These are phyloP conservation scores for Macroteleia sp. DNA, from an alignment of 2,888 invertebrate genomes.

Conservation along the genomic window DNA sequence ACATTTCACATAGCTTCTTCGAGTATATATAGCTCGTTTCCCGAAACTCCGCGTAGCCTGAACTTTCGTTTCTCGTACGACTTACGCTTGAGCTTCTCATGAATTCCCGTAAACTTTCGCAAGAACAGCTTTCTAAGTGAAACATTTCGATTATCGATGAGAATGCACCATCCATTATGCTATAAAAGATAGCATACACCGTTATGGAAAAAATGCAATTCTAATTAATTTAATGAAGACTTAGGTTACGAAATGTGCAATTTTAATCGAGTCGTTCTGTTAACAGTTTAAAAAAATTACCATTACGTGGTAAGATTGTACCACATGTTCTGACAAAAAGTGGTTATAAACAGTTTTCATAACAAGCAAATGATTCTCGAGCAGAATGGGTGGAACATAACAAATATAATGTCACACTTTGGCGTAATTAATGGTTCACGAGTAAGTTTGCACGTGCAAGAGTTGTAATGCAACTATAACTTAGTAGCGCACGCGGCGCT, in stretches of 20 bases:
- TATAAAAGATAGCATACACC: not conserved
- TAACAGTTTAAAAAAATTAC: too few relatives aligned
- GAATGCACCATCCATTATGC: constrained; percentile 45
- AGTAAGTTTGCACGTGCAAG: constrained; percentile 54
- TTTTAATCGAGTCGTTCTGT: too few relatives aligned
- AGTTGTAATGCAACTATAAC: constrained; percentile 57
- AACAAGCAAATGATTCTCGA: constrained; percentile 36
- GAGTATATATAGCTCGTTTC: constrained; percentile 18
- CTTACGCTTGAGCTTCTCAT: constrained; percentile 50
- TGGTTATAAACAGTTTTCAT: constrained; percentile 21
- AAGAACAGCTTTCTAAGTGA: constrained; percentile 60
- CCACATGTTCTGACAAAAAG: constrained; percentile 1
- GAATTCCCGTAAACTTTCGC: constrained; percentile 55
- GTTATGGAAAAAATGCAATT: constrained; percentile 8
- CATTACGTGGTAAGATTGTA: too few relatives aligned
- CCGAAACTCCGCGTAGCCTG: constrained; percentile 43
- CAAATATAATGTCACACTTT: constrained; percentile 49
- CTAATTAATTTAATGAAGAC: too few relatives aligned
- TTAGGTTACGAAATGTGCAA: too few relatives aligned
- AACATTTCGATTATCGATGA: constrained; percentile 62
- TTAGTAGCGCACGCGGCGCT: constrained; percentile 41
- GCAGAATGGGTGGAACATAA: constrained; percentile 32
- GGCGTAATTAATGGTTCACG: constrained; percentile 55
- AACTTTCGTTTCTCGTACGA: constrained; percentile 56
- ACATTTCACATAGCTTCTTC: constrained; percentile 45